Conservation (phyloP, 2,113 vertebrate genomes). For the Psettodes erumei region DNA sequence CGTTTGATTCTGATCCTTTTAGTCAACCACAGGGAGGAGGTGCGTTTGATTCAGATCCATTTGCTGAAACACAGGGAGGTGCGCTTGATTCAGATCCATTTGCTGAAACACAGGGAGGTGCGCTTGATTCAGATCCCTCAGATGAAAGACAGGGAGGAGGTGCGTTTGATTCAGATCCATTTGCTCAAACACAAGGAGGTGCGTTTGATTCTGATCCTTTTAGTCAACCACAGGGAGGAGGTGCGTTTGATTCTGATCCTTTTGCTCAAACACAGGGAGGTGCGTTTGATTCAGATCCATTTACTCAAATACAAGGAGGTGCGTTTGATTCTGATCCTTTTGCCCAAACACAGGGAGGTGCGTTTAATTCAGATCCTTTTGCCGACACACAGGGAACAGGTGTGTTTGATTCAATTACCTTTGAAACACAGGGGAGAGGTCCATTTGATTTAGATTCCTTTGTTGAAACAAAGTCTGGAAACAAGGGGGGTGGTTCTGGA, state of each 20-base stretch:
- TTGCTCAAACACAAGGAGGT: constrained; percentile 16
- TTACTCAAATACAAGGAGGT: constrained; percentile 16
- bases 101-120: neutral
- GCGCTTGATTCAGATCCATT: fast-evolving
- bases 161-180: constrained; percentile 20
- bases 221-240: constrained; percentile 6
- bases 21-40: neutral
- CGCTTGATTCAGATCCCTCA: neutral
- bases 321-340: constrained; percentile 18
- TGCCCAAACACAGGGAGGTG: constrained; percentile 11
- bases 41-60: fast-evolving
- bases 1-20: neutral
- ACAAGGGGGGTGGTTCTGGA: constrained; percentile 26
- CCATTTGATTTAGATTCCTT: constrained; percentile 24
- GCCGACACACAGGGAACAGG: constrained; percentile 12
- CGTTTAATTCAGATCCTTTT: neutral
- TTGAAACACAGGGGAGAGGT: neutral
- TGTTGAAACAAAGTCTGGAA: constrained; percentile 3
- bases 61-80: neutral
- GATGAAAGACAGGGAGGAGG: neutral
- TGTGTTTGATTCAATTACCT: neutral
- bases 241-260: neutral
- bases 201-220: constrained; percentile 6
- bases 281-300: constrained; percentile 63
- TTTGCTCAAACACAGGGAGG: neutral